Base-by-base conservation (phyloP, 2,888 invertebrate genomes). In the Mimumesa dahlbomi region DNA sequence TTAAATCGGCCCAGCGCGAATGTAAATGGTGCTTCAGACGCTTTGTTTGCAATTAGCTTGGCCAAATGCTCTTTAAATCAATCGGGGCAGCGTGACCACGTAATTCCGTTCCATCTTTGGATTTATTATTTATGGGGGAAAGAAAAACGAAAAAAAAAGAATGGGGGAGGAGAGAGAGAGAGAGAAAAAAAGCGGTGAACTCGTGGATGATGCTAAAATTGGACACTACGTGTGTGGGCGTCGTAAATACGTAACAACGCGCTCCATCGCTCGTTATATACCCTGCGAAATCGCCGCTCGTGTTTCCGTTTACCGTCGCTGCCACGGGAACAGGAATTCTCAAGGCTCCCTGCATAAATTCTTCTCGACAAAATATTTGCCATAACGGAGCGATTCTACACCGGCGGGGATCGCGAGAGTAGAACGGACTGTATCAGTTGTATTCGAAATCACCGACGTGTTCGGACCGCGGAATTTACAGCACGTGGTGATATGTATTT, bases 191-290 rank as follows among this genome's bases (percentile, higher is more conserved):
- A 43, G n/a, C n/a, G n/a, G n/a, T n/a, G n/a, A 59, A 42, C 34
- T 25, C 50, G 57, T 40, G n/a, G n/a, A n/a, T n/a, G n/a, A n/a
- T 21, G 69, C 75, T 73, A 75, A 77, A 75, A 75, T 52, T 52
- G 69, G 59, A 42, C 46, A 11, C 76, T 38, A 22, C 56, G 75
- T 59, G 77, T 75, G 77, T 73, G 77, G 75, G 53, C 77, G 65
- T 48, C 69, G 46, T 64, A 66, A 74, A 77, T 53, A 66, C 65
- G 22, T 50, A 38, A 63, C 66, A 50, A 56, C 36, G 46, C 34
- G 43, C 50, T 43, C 49, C 21, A 46, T 36, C 50, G 50, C 63
- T 58, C 68, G 63, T 63, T 58, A 63, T 29, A 48, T 40, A 66
- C 45, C 54, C 25, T 16, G 21, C 43, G 59, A 42, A 53, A 61